These are phyloP conservation scores for Cyrtodaria siliqua DNA, from an alignment of 2,888 invertebrate species.

Conservation along the genomic window DNA sequence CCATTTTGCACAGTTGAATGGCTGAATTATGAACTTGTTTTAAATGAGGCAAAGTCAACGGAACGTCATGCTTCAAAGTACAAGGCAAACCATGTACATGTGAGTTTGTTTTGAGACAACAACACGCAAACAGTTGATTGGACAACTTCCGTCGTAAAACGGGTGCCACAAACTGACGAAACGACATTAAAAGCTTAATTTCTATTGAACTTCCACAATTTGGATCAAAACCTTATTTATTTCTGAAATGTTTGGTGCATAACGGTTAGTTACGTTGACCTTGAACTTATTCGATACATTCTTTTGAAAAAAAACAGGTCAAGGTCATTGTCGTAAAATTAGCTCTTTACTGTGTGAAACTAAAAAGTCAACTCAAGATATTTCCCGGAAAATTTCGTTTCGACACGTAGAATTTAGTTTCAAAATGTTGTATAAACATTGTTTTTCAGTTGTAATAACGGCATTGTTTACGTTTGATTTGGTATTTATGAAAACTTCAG, in stretches of 20 bases:
- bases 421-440: background rate
- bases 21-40: background rate
- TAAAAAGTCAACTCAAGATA: background rate
- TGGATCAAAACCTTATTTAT: too few species aligned
- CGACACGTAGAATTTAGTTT: background rate
- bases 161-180: conserved; percentile 17
- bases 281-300: too few species aligned
- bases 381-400: conserved; percentile 10
- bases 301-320: background rate
- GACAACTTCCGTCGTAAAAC: conserved; percentile 35
- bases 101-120: conserved; percentile 35
- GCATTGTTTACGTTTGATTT: background rate
- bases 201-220: too few species aligned
- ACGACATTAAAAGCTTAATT: conserved; percentile 8
- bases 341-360: background rate
- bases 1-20: conserved; percentile 51
- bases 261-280: too few species aligned
- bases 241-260: too few species aligned
- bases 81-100: conserved; percentile 23
- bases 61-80: conserved; percentile 40
- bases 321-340: conserved; percentile 6
- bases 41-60: background rate
- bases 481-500: background rate
- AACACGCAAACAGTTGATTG: conserved; percentile 32
- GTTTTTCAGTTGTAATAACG: background rate